Percentiles rank a stretch among this genome's conserved stretches.
phyloP scores from a whole-genome alignment of 2,113 vertebrate genomes.

The Crotophaga sulcirostris region DNA sequence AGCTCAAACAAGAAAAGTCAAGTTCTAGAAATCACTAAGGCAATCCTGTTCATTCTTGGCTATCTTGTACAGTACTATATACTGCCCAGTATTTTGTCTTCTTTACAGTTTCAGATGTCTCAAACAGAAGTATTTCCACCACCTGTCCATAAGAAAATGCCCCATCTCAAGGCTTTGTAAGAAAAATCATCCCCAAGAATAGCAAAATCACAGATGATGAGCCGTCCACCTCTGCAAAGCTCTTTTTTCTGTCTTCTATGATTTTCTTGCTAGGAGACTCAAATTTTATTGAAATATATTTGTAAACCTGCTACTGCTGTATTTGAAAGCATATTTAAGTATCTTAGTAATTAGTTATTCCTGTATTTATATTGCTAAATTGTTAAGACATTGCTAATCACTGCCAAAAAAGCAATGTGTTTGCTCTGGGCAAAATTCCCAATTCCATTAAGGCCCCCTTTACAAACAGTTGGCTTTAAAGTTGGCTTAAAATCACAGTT shows the following conservation, averaged over 20 bases:
- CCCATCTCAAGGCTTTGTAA: neutral
- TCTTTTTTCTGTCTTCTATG: neutral
- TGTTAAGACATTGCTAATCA: conserved; percentile 10
- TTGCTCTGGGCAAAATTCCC: conserved; percentile 32
- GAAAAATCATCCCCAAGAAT: neutral
- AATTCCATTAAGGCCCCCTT: conserved; percentile 2
- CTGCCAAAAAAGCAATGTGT: neutral
- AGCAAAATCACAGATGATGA: neutral
- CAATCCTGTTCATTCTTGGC: neutral
- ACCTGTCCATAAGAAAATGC: neutral
- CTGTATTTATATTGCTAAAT: neutral
- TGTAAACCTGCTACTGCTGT: neutral
- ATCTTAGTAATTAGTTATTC: neutral
- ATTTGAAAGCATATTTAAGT: neutral
- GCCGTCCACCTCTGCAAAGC: neutral
- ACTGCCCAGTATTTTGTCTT: neutral
- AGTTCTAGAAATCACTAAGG: neutral
- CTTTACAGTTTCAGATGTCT: neutral
- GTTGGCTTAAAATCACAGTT: conserved; percentile 13
- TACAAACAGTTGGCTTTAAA: conserved; percentile 7
- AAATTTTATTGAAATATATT: neutral
- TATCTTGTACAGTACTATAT: neutral
- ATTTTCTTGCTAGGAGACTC: neutral
- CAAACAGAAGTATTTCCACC: neutral
- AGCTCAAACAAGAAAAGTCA: neutral